These are phyloP conservation scores for Phyto melanocephala DNA, from an alignment of 2,888 invertebrate genomes.

Conservation along the genomic window DNA sequence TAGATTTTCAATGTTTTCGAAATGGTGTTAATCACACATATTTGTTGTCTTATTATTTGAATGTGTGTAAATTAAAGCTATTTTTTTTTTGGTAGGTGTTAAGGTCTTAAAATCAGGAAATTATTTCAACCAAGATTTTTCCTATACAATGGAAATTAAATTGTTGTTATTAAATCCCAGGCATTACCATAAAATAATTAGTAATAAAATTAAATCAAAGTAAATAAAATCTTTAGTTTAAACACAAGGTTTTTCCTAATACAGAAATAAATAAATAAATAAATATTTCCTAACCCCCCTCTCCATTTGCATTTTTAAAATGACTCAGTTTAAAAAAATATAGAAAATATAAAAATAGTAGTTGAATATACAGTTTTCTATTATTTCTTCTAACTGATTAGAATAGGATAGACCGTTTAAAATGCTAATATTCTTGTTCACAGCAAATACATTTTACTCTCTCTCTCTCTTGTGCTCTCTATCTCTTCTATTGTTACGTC, in stretches of 20 bases:
- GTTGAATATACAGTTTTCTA: slow-evolving; percentile 18
- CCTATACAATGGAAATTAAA: slow-evolving; percentile 43
- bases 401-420: background rate
- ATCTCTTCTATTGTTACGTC: background rate
- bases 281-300: background rate
- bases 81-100: background rate
- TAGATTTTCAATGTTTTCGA: slow-evolving; percentile 33
- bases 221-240: background rate
- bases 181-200: slow-evolving; percentile 26
- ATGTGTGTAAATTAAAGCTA: background rate
- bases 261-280: slow-evolving; percentile 1
- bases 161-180: slow-evolving; percentile 22
- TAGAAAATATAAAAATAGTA: slow-evolving; percentile 24
- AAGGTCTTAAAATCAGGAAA: slow-evolving; percentile 65
- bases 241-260: slow-evolving; percentile 56
- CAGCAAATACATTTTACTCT: too few relatives aligned
- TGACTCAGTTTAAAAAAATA: slow-evolving; percentile 12
- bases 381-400: background rate
- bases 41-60: slow-evolving; percentile 6
- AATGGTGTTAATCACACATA: slow-evolving; percentile 47
- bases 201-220: slow-evolving; percentile 23
- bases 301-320: background rate
- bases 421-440: background rate
- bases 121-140: slow-evolving; percentile 50
- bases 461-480: background rate